Base-by-base conservation (phyloP, 2,888 invertebrate species). In the Dexiosoma caninum region DNA sequence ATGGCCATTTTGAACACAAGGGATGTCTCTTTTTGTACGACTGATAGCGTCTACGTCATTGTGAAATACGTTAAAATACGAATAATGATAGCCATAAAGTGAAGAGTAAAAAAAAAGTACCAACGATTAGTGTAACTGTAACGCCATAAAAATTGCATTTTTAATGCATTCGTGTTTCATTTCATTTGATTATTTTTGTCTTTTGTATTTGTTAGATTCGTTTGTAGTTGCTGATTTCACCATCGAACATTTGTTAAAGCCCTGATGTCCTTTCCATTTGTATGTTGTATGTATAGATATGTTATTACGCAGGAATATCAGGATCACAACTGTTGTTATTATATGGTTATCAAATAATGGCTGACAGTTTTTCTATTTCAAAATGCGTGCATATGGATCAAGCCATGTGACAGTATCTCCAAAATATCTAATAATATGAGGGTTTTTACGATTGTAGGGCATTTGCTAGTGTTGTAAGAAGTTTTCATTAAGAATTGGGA, bases 1-100 rank as follows among this genome's bases (percentile, higher is more conserved):
- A 81, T 77, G 72, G 57, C 72, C 72, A 81, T 74, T 77, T 72
- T 69, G 30, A 55, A 59, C 42, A 30, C 27, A 55, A 44, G 74
- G 79, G 79, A 42, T 64, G 77, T 70, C 62, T 69, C n/a, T n/a
- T n/a, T 21, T 16, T 9, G 14, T 30, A 40, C 23, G n/a, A 14
- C 9, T 40, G 59, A 59, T 30, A 66, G 49, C 30, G 35, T 6
- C 42, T 42, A 64, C 42, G 46, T 30, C 30, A 30, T n/a, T 40
- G n/a, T n/a, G 9, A 59, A 46, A 46, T 10, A 44, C 40, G 21
- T 44, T 6, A 35, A 69, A 35, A n/a, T 8, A 57, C 27, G 27
- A 27, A 6, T 30, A 42, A 19, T 27, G 42, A 67, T 35, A 27
- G 14, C 19, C 10, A 59, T 16, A 42, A 16, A 55, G 37, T 16